Evolutionary conservation across 2,797 vertebrate genomes (phyloP).

Genomic region (Phoeniculus purpureus): DNA sequence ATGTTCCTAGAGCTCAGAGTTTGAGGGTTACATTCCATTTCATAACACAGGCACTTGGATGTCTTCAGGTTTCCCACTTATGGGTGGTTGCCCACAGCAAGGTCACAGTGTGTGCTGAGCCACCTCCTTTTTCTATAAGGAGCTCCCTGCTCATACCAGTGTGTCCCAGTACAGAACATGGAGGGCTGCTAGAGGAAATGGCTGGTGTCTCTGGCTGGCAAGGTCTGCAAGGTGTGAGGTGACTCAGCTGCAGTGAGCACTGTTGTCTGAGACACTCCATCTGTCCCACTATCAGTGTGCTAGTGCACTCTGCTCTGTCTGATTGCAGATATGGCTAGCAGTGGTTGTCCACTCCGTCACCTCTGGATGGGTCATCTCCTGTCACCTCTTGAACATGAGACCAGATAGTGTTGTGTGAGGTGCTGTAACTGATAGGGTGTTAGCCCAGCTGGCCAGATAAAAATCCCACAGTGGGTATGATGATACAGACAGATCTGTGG

Average conservation of each 20-base stretch:
- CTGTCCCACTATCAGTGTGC: background rate
- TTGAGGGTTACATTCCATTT: background rate
- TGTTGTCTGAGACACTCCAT: background rate
- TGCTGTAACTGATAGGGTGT: background rate
- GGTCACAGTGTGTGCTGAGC: background rate
- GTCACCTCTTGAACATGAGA: rapidly evolving
- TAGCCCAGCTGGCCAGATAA: background rate
- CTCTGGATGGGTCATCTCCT: background rate
- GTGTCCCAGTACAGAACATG: rapidly evolving
- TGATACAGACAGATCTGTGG: rapidly evolving
- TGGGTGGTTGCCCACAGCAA: background rate
- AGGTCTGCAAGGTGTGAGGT: background rate
- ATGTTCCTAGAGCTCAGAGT: background rate
- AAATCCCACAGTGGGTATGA: background rate
- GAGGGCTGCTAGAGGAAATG: background rate
- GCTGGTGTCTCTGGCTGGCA: no score
- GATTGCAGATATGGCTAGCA: background rate
- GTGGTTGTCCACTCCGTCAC: background rate
- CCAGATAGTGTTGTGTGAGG: background rate
- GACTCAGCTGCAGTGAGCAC: background rate
- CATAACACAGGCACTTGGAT: background rate
- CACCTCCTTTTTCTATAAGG: rapidly evolving
- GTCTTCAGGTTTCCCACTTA: background rate
- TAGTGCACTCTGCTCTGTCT: rapidly evolving
- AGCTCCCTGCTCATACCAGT: background rate